Evolutionary conservation across 92 coral and sea anemone genomes (phyloP), one percentile per base, ranked within the genome.

Genomic region (Phymanthus crucifer): DNA sequence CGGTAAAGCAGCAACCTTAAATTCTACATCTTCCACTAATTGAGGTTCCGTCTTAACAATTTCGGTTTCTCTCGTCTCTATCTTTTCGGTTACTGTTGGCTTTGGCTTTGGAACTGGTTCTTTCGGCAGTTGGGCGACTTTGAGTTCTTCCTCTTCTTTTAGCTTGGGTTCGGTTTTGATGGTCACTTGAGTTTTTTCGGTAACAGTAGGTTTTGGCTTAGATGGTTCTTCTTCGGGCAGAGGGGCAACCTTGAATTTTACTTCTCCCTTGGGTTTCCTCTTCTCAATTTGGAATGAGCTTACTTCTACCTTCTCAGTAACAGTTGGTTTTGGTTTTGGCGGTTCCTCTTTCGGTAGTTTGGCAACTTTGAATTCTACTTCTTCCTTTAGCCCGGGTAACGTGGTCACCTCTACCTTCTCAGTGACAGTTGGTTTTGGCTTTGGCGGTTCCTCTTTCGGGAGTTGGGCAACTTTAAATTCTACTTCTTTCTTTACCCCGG

Each of bases 401-500:
- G 21, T 19, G 21, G 6, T 31, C 35, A 68, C 73, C 73, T 68
- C 48, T 6, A 43, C 11, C 48, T 43, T 43, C 14, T 43, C 48
- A 17, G 48, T 43, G 13, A 43, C 48, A 10, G 48, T 43, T 1
- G 48, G 73, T 68, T 31, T 29, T 68, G 35, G n/a, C 36, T n/a
- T 32, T 32, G 64, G 32, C 71, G 61, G n/a, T 38, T 73, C 61
- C 33, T 40, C 77, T 40, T 40, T 43, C 7, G 19, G 64, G 33
- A 78, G 86, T 72, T 80, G 84, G n/a, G 83, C 83, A 34, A 93
- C 95, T 14, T 82, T 87, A 18, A 93, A 93, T 47, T 70, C 75
- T 23, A 69, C 33, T 79, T 36, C 67, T 13, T 50, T 24, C 32
- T 27, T 11, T 27, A 17, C 57, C 46, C 31, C 52, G 3, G 85